phyloP scores from a whole-genome alignment of 1,140 invertebrate genomes.

The Cyrtorhinus lividipennis region DNA sequence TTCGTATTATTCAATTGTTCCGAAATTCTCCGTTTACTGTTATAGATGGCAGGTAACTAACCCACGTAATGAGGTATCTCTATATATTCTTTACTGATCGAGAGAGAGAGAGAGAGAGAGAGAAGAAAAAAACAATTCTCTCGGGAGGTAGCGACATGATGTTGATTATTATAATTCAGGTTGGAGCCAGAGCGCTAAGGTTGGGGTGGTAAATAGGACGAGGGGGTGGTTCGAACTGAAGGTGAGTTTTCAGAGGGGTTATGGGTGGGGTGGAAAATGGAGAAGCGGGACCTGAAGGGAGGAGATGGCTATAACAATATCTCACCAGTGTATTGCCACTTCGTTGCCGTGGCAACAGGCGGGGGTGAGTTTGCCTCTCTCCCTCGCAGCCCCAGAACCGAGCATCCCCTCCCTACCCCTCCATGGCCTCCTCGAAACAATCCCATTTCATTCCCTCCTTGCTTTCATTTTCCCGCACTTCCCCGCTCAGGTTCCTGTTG shows the following conservation, averaged over 20 bases:
- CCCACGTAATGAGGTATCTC: no score
- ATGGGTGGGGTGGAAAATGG: background rate
- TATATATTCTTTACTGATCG: no score
- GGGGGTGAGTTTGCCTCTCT: background rate
- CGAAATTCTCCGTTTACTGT: no score
- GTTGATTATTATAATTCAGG: background rate
- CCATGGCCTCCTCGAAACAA: background rate
- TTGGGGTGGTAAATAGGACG: background rate
- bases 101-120: no score
- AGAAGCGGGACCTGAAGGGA: background rate
- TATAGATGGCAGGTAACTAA: no score
- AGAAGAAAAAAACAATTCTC: background rate
- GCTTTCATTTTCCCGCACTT: background rate
- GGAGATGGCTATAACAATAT: conserved; percentile 4
- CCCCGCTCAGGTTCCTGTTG: no score
- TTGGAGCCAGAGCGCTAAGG: background rate
- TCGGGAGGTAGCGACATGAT: background rate
- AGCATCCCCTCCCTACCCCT: no score
- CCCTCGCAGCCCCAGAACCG: no score
- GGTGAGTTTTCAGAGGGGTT: background rate
- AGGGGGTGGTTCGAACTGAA: no score
- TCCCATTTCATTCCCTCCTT: background rate
- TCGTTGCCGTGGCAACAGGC: conserved; percentile 4
- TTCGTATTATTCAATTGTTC: no score
- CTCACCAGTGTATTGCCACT: conserved; percentile 7